phyloP scores from a whole-genome alignment of 1,140 invertebrate species.

The Hyphantria cunea region DNA sequence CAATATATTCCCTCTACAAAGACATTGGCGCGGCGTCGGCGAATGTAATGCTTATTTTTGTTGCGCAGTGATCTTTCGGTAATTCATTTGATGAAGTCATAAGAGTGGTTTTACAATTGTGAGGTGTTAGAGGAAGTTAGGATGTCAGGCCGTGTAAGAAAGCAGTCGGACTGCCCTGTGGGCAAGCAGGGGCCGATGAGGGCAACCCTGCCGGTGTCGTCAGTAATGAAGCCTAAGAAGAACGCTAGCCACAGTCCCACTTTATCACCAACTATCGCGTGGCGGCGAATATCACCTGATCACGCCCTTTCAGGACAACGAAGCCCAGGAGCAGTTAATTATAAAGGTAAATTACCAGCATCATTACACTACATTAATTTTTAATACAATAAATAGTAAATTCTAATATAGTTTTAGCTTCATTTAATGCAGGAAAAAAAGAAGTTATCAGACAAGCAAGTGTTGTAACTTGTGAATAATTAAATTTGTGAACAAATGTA shows the following conservation, averaged over 20 bases:
- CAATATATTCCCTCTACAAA: slow-evolving; percentile 69
- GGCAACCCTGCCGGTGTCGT: slow-evolving; percentile 88
- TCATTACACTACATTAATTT: not conserved
- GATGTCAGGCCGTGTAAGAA: slow-evolving; percentile 86
- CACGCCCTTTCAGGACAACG: slow-evolving; percentile 86
- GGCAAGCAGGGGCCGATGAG: slow-evolving; percentile 88
- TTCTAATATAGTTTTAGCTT: not conserved
- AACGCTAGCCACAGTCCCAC: slow-evolving; percentile 85
- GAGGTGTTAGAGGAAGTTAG: slow-evolving; percentile 45
- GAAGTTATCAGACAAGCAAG: too few species aligned
- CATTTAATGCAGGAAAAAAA: not conserved
- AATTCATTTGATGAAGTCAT: slow-evolving; percentile 41
- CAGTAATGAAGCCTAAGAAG: slow-evolving; percentile 85
- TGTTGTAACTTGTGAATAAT: too few species aligned
- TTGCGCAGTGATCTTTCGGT: slow-evolving; percentile 52
- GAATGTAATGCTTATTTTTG: slow-evolving; percentile 56
- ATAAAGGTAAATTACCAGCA: slow-evolving; percentile 82
- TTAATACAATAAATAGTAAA: not conserved
- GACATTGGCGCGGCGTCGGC: slow-evolving; percentile 69
- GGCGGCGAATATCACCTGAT: slow-evolving; percentile 86
- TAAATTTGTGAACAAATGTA: too few species aligned
- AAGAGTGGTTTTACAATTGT: slow-evolving; percentile 41
- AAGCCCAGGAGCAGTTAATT: slow-evolving; percentile 87
- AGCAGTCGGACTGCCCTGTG: slow-evolving; percentile 86
- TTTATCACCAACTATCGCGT: slow-evolving; percentile 84